Evolutionary conservation across 2,113 vertebrate genomes (phyloP).

Genomic region (Balaeniceps rex): DNA sequence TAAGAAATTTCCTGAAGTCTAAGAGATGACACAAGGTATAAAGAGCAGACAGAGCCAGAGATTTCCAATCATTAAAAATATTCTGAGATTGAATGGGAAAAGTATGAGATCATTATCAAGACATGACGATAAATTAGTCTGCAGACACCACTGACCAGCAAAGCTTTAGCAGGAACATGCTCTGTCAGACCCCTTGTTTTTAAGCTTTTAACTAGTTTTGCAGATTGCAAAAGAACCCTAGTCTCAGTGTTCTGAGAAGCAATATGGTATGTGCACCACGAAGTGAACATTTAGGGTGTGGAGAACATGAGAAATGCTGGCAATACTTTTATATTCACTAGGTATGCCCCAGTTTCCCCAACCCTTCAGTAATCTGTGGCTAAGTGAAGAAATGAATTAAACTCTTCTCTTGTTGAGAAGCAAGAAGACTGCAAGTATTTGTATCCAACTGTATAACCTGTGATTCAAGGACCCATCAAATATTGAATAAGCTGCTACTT

Average conservation of each 20-base stretch:
- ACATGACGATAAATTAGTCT: not conserved
- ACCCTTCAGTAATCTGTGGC: not conserved
- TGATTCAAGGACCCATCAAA: not conserved
- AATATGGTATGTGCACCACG: not conserved
- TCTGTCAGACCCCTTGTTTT: not conserved
- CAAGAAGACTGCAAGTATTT: not conserved
- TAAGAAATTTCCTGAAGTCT: not conserved
- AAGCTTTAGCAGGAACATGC: not conserved
- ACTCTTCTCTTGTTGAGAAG: not conserved
- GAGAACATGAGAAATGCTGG: not conserved
- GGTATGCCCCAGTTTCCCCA: not conserved
- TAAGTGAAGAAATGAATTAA: not conserved
- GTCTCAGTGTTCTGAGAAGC: not conserved
- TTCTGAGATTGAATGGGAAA: not conserved
- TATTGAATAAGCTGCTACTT: not conserved
- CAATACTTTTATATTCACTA: not conserved
- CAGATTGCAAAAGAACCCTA: not conserved
- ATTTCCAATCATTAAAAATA: not conserved
- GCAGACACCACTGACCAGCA: not conserved
- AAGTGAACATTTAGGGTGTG: not conserved
- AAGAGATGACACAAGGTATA: not conserved
- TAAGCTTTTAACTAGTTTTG: not conserved
- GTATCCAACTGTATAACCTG: not conserved
- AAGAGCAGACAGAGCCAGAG: not conserved
- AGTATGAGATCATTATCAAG: constrained; percentile 1